These are phyloP conservation scores for Lerista edwardsae DNA, from an alignment of 2,797 vertebrate species.

Conservation along the genomic window DNA sequence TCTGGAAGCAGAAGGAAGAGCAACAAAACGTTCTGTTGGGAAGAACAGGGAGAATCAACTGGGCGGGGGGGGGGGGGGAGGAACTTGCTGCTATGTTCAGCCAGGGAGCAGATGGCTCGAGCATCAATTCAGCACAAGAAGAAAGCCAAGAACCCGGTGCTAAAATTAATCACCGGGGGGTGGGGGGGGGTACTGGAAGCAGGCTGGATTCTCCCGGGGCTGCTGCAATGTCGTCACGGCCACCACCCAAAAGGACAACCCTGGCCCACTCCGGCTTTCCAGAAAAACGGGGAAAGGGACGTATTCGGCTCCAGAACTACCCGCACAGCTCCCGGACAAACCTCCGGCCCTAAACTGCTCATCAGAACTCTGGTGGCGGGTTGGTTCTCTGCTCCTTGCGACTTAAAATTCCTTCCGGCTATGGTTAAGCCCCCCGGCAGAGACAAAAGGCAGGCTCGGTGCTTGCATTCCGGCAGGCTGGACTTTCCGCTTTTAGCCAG, in stretches of 20 bases:
- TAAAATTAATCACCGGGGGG: background rate
- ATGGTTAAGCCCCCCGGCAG: too few relatives aligned
- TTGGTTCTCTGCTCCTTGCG: too few relatives aligned
- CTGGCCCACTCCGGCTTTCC: background rate
- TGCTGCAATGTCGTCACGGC: fast-evolving
- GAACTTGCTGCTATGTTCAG: background rate
- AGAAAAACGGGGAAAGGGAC: background rate
- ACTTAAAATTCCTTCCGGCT: background rate
- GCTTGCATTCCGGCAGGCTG: background rate
- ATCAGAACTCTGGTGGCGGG: too few relatives aligned
- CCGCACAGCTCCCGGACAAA: too few relatives aligned
- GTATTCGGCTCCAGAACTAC: too few relatives aligned
- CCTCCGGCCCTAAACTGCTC: too few relatives aligned
- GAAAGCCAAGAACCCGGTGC: background rate
- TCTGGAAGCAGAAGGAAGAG: background rate
- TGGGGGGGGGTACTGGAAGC: background rate
- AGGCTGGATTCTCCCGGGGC: background rate
- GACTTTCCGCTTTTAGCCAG: too few relatives aligned
- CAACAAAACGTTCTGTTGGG: background rate
- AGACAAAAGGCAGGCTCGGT: background rate
- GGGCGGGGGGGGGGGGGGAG: too few relatives aligned
- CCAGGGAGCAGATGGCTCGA: conserved; percentile 12
- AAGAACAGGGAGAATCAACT: conserved; percentile 1
- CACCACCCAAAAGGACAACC: background rate
- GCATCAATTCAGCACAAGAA: background rate